A percentile compares a stretch with the other conserved stretches of the same genome.
Conservation (phyloP, 2,113 vertebrate species). For the Hemiscyllium ocellatum region DNA sequence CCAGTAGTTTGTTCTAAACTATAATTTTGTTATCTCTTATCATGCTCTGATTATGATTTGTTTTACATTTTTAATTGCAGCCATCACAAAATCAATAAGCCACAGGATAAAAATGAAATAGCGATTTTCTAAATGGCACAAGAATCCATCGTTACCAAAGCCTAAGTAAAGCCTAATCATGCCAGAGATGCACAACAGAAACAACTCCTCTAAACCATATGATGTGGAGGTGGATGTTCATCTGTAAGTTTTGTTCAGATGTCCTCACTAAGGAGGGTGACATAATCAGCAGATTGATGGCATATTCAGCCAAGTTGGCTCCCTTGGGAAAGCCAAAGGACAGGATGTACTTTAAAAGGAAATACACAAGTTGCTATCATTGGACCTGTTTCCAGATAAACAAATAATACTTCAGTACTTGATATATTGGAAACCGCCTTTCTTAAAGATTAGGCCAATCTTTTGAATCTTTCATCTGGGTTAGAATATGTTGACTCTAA, state of each 20-base stretch:
- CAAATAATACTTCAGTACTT: background rate
- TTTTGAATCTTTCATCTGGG: background rate
- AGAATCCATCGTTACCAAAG: background rate
- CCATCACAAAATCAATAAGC: background rate
- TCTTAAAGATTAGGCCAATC: background rate
- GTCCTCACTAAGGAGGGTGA: conserved; percentile 14
- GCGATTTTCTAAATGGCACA: background rate
- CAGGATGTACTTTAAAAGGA: conserved; percentile 33
- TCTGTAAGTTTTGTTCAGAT: background rate
- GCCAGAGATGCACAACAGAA: background rate
- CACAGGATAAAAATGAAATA: background rate
- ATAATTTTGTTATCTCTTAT: background rate
- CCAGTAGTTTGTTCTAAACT: background rate
- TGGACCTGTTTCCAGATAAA: background rate
- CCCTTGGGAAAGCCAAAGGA: background rate
- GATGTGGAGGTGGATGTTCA: conserved; percentile 14
- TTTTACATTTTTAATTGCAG: background rate
- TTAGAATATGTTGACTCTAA: background rate
- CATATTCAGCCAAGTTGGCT: conserved; percentile 23
- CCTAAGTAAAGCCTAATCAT: background rate
- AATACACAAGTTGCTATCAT: conserved; percentile 16
- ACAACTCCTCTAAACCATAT: background rate
- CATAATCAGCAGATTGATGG: background rate
- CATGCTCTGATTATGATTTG: too few species aligned
- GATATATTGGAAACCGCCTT: background rate